Conservation (phyloP, 2,888 invertebrate genomes). For the Malacosoma neustria region DNA sequence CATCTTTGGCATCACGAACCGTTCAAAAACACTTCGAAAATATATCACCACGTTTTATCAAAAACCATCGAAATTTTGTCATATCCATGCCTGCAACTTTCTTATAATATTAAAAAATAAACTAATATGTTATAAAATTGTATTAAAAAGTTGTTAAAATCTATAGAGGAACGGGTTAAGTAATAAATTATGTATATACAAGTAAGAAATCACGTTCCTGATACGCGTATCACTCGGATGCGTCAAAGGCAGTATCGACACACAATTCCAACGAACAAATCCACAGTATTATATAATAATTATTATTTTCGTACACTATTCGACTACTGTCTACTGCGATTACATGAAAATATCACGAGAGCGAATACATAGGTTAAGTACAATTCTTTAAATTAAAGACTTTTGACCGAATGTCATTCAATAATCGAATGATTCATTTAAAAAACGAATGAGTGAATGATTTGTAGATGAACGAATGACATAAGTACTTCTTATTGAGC, state of each 20-base stretch:
- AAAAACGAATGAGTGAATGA: not conserved
- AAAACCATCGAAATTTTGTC: constrained; percentile 25
- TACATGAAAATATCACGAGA: constrained; percentile 65
- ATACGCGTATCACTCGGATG: constrained; percentile 27
- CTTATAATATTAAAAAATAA: constrained; percentile 18
- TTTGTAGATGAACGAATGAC: not conserved
- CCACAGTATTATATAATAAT: constrained; percentile 24
- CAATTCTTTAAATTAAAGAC: constrained; percentile 31
- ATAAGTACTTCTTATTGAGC: not conserved
- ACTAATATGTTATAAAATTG: constrained; percentile 24
- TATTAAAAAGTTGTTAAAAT: constrained; percentile 21
- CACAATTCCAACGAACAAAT: constrained; percentile 53
- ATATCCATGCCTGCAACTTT: constrained; percentile 28
- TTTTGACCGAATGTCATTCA: constrained; percentile 1
- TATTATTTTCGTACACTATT: constrained; percentile 11
- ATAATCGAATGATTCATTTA: too few species aligned
- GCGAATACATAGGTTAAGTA: constrained; percentile 55
- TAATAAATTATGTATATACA: constrained; percentile 54
- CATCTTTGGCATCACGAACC: constrained; percentile 22
- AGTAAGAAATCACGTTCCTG: constrained; percentile 11
- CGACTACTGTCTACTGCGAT: constrained; percentile 35
- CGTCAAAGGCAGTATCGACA: constrained; percentile 13
- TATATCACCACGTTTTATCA: constrained; percentile 42
- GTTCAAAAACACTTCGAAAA: constrained; percentile 33
- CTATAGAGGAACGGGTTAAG: constrained; percentile 23